phyloP scores from a whole-genome alignment of 2,888 invertebrate species.

The Phymatocera aterrima region DNA sequence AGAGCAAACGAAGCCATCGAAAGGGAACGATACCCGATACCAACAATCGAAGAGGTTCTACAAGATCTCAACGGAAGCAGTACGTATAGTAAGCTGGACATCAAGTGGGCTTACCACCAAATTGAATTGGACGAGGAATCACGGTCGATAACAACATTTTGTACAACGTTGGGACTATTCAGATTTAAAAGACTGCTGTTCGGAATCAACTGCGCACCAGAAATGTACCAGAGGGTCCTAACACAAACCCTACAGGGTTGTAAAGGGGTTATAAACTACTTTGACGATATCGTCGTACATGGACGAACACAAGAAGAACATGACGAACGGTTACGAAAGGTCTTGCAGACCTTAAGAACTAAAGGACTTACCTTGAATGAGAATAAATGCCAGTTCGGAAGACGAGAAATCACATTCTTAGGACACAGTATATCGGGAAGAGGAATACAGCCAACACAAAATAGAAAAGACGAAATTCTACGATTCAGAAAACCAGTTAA shows the following conservation, averaged over 20 bases:
- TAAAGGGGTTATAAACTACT: constrained; percentile 63
- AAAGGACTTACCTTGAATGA: constrained; percentile 52
- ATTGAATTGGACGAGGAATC: constrained; percentile 63
- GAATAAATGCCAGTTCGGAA: constrained; percentile 50
- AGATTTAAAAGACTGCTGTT: constrained; percentile 71
- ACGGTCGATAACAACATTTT: constrained; percentile 68
- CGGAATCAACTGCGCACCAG: constrained; percentile 71
- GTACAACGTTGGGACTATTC: constrained; percentile 65
- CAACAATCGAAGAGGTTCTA: constrained; percentile 48
- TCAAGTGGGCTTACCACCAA: constrained; percentile 69
- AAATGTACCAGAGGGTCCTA: constrained; percentile 70
- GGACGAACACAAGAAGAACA: constrained; percentile 60
- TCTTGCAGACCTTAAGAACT: constrained; percentile 34
- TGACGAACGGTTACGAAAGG: constrained; percentile 56
- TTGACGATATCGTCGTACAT: constrained; percentile 68
- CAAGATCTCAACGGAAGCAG: constrained; percentile 50
- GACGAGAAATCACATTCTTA: constrained; percentile 53
- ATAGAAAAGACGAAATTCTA: constrained; percentile 52
- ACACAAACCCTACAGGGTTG: constrained; percentile 60
- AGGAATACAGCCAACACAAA: constrained; percentile 53
- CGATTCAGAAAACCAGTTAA: constrained; percentile 53
- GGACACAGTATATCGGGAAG: constrained; percentile 55
- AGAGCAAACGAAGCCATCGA: constrained; percentile 57
- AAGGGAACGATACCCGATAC: constrained; percentile 51
- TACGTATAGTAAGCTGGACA: constrained; percentile 58